A percentile compares a stretch with the other conserved stretches of the same genome.
Conservation (phyloP, 2,113 vertebrate genomes). For the Lontra canadensis region DNA sequence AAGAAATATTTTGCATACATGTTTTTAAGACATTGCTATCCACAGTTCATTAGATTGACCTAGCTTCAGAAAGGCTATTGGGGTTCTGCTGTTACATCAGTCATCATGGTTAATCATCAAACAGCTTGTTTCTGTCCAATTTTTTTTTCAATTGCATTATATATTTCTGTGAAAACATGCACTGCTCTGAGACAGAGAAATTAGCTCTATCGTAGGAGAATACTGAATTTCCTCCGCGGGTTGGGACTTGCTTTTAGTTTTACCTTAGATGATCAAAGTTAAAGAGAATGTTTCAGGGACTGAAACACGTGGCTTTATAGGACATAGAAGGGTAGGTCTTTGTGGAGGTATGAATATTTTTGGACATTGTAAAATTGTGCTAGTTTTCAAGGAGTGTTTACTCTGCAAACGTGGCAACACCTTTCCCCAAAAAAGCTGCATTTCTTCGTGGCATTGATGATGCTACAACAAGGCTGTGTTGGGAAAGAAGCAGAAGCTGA, state of each 20-base stretch:
- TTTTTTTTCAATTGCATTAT: background rate
- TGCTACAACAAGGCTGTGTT: background rate
- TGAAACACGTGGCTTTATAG: background rate
- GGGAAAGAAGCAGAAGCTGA: background rate
- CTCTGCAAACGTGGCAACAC: background rate
- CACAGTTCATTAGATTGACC: conserved; percentile 5
- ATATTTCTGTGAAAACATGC: conserved; percentile 9
- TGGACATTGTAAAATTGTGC: background rate
- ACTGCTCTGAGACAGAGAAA: background rate
- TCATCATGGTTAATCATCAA: conserved; percentile 18
- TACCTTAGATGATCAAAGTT: background rate
- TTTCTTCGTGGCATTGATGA: background rate
- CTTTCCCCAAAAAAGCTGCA: background rate
- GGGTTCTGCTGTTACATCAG: background rate
- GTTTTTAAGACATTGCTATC: conserved; percentile 11
- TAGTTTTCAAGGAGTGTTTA: background rate
- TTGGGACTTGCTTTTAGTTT: background rate
- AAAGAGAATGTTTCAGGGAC: background rate
- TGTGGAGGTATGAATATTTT: background rate
- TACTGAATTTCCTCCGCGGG: background rate
- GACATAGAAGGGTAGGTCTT: background rate
- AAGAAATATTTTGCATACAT: background rate
- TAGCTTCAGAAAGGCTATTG: conserved; percentile 24
- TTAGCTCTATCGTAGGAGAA: background rate
- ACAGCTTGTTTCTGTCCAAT: background rate